Evolutionary conservation across 2,888 invertebrate genomes (phyloP), one percentile per base, ranked within the genome.

Genomic region (Melanotus villosus): DNA sequence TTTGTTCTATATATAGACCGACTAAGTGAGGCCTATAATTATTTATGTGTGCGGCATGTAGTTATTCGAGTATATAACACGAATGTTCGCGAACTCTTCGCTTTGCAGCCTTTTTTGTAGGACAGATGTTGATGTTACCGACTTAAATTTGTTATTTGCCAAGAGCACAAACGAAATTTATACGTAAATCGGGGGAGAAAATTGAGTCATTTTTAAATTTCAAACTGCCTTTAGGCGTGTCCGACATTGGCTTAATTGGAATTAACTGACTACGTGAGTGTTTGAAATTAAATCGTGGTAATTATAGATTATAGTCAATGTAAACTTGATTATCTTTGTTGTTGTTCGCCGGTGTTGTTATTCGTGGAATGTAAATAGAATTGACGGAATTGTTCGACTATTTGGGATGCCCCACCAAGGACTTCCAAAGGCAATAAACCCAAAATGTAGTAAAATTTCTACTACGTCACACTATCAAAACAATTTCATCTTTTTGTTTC

Each of bases 1-100:
- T 76, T 76, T 73, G 74, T 76, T 74, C 76, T 76, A 76, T 76
- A 76, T 76, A 73, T 76, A 76, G 76, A 73, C 72, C 64, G 73
- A 64, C 74, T 68, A 71, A 71, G 75, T 73, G 74, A 75, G 74
- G 71, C 70, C 71, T 71, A 68, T 75, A 75, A 75, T 75, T 75
- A 75, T 75, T 75, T 74, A 75, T 74, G 72, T 75, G 71, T 65
- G 66, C 66, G 71, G 69, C 64, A 70, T 72, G 70, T 70, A 70
- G 72, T 70, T 71, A 71, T 68, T 45, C 63, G 34, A 64, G 68
- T 68, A 68, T 63, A 68, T 68, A 68, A 64, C 68, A 68, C 68
- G 68, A 68, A 68, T 58, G 68, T 68, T 68, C 43, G 63, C 68
- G 68, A 67, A 34, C 63, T 63, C 62, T 57, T 54, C 32, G 23